phyloP scores from a whole-genome alignment of 2,888 invertebrate species.

The Anagyrus pseudococci region DNA sequence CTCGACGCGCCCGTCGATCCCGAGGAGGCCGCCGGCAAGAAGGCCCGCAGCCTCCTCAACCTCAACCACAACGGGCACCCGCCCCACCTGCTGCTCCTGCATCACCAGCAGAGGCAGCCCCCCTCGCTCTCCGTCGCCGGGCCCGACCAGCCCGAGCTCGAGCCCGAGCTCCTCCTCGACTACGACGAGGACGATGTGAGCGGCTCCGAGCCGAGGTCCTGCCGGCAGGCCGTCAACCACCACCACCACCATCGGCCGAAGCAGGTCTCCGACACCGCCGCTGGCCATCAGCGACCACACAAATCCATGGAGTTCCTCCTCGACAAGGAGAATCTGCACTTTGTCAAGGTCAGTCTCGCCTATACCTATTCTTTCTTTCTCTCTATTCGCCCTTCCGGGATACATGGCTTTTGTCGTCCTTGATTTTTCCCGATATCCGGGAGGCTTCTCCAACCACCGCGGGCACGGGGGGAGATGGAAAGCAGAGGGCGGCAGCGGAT shows the following conservation, averaged over 20 bases:
- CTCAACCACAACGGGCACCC: constrained; percentile 58
- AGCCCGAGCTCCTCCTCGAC: constrained; percentile 10
- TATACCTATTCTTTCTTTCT: background rate
- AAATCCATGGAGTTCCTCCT: constrained; percentile 96
- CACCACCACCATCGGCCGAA: background rate
- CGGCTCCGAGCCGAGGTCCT: constrained; percentile 36
- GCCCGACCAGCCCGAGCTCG: background rate
- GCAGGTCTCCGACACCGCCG: background rate
- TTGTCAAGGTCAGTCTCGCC: constrained; percentile 75
- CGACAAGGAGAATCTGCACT: constrained; percentile 89
- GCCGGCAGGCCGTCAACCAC: background rate
- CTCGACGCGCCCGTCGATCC: constrained; percentile 70
- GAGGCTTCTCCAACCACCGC: too few relatives aligned
- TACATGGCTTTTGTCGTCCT: background rate
- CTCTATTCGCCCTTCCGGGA: background rate
- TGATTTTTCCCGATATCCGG: too few relatives aligned
- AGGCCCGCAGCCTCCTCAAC: constrained; percentile 74
- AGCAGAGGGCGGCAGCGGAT: too few relatives aligned
- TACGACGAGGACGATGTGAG: constrained; percentile 42
- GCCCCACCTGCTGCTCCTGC: constrained; percentile 58
- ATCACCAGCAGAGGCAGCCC: constrained; percentile 56
- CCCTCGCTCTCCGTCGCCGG: constrained; percentile 29
- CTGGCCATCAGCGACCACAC: constrained; percentile 67
- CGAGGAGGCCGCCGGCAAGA: constrained; percentile 57
- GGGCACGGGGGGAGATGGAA: too few relatives aligned